phyloP scores from a whole-genome alignment of 2,113 vertebrate genomes.

The Mellivora capensis region DNA sequence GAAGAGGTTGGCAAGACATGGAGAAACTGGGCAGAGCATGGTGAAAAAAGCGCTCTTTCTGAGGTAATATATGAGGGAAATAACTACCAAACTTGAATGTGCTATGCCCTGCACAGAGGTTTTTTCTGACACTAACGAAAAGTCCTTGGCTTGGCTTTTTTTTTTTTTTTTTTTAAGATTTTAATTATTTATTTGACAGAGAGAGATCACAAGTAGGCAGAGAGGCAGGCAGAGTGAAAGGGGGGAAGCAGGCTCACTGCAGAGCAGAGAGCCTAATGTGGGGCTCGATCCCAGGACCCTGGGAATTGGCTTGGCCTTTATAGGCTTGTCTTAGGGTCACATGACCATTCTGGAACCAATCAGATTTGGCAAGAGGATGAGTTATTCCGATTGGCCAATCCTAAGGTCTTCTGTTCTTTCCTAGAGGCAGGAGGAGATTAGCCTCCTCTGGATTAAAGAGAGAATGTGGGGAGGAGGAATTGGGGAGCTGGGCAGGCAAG shows the following conservation, averaged over 20 bases:
- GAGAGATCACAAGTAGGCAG: too few relatives aligned
- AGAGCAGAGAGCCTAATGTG: too few relatives aligned
- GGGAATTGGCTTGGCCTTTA: too few relatives aligned
- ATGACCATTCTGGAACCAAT: not conserved
- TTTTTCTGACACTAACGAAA: not conserved
- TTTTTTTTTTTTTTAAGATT: too few relatives aligned
- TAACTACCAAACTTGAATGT: not conserved
- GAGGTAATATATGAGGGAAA: rapidly evolving
- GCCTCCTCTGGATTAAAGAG: not conserved
- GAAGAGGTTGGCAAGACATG: not conserved
- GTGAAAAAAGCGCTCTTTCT: not conserved
- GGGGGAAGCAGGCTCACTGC: too few relatives aligned
- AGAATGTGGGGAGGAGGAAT: not conserved
- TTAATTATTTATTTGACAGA: too few relatives aligned
- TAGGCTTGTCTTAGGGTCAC: not conserved
- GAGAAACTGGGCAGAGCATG: not conserved
- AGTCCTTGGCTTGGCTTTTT: not conserved
- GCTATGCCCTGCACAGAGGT: rapidly evolving
- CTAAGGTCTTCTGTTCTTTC: not conserved
- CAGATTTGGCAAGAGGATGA: not conserved
- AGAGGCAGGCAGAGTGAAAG: too few relatives aligned
- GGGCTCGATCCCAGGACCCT: too few relatives aligned
- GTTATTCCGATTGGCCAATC: not conserved
- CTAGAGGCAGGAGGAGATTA: not conserved
- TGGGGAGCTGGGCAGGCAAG: not conserved